These are phyloP conservation scores for Epizoanthus illoricatus DNA, from an alignment of 92 coral and sea anemone species.

Conservation along the genomic window DNA sequence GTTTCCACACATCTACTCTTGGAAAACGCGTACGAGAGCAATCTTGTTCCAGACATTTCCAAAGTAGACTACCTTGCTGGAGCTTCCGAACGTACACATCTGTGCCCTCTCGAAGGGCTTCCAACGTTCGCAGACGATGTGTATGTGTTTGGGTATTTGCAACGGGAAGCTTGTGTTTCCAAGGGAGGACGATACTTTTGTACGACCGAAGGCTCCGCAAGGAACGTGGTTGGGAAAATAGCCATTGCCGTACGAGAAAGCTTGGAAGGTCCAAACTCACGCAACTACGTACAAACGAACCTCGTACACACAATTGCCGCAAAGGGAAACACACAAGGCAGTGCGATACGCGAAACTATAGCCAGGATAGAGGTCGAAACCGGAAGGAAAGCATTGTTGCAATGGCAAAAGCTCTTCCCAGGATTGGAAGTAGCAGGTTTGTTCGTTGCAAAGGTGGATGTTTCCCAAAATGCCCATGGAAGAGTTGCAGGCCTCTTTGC, in stretches of 20 bases:
- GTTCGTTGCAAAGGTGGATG: constrained; percentile 25
- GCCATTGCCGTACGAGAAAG: constrained; percentile 17
- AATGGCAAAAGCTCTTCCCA: constrained; percentile 8
- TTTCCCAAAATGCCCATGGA: constrained; percentile 14
- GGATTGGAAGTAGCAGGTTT: background rate
- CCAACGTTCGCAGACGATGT: constrained; percentile 22
- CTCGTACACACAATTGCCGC: constrained; percentile 36
- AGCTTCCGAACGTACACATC: background rate
- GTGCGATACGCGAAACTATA: constrained; percentile 21
- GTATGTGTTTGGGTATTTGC: constrained; percentile 25
- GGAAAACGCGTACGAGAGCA: no score
- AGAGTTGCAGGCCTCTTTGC: constrained; percentile 25
- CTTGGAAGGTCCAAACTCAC: constrained; percentile 12
- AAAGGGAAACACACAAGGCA: constrained; percentile 3
- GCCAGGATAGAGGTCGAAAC: constrained; percentile 28
- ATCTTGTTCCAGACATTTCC: no score
- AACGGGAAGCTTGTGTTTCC: background rate
- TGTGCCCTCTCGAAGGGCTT: constrained; percentile 17
- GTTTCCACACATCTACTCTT: no score
- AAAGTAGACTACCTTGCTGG: no score
- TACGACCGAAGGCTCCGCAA: constrained; percentile 36
- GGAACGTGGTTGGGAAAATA: constrained; percentile 1
- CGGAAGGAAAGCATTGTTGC: background rate
- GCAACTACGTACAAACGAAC: background rate
- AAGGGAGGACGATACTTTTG: background rate